Percentiles rank a stretch among this genome's conserved stretches.
Conservation (phyloP, 30 jellyfish, hydroid and myxozoan species). For the Aurelia sp. region DNA sequence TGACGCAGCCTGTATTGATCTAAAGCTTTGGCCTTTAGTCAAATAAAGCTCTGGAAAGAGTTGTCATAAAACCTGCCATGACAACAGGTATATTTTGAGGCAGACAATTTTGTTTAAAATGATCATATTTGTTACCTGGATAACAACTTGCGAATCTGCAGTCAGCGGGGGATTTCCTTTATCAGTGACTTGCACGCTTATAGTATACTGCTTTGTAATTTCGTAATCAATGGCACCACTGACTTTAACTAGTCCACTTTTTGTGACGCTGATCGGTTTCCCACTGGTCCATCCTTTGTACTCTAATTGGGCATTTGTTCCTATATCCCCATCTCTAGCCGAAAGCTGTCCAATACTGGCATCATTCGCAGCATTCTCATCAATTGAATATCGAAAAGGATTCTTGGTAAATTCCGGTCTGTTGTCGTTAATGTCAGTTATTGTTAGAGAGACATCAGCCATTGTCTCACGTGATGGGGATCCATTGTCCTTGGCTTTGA, state of each 20-base stretch:
- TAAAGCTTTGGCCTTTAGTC: no score
- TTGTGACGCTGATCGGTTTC: conserved; percentile 7
- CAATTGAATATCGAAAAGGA: conserved; percentile 29
- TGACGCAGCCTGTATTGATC: no score
- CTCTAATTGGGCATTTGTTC: conserved; percentile 39
- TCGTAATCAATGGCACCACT: conserved; percentile 39
- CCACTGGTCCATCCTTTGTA: conserved; percentile 24
- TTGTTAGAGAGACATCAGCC: conserved; percentile 54
- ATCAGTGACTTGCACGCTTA: conserved; percentile 51
- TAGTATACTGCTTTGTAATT: conserved; percentile 14
- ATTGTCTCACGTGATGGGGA: conserved; percentile 38
- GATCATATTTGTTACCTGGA: background rate
- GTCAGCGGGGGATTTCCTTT: conserved; percentile 59
- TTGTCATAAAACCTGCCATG: background rate
- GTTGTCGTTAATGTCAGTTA: conserved; percentile 83
- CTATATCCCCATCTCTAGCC: conserved; percentile 55
- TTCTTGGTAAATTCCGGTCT: conserved; percentile 57
- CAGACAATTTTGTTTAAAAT: no score
- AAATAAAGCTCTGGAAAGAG: no score
- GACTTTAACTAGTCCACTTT: conserved; percentile 32
- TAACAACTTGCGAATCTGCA: background rate
- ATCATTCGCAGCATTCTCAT: conserved; percentile 13
- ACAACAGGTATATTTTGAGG: background rate
- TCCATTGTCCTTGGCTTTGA: conserved; percentile 81
- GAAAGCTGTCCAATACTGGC: conserved; percentile 25